Conservation (phyloP, 2,888 invertebrate genomes). For the Mimas tiliae region DNA sequence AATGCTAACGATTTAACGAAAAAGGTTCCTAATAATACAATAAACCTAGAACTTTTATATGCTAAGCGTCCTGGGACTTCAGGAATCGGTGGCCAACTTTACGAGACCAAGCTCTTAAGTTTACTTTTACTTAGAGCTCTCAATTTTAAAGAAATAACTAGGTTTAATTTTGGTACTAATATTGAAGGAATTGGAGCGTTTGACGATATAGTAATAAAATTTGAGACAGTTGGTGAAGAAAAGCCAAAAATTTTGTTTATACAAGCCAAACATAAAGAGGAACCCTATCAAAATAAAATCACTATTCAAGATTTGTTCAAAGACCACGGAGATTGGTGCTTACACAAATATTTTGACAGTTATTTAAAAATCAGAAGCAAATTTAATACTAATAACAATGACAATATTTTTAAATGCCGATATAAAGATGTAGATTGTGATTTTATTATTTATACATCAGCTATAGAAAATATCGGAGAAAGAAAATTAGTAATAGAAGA, state of each 20-base stretch:
- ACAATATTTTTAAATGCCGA: conserved; percentile 47
- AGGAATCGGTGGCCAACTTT: conserved; percentile 41
- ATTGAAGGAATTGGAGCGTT: conserved; percentile 51
- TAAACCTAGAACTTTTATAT: conserved; percentile 27
- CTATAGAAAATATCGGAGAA: conserved; percentile 42
- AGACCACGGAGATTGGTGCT: conserved; percentile 41
- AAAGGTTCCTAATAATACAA: background rate
- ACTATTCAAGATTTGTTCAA: conserved; percentile 43
- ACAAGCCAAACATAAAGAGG: conserved; percentile 48
- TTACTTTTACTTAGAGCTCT: conserved; percentile 39
- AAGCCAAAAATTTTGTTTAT: conserved; percentile 45
- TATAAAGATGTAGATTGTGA: conserved; percentile 44
- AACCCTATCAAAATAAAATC: conserved; percentile 44
- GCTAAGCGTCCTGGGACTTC: conserved; percentile 37
- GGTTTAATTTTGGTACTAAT: conserved; percentile 49
- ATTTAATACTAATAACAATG: conserved; percentile 38
- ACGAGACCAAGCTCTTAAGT: conserved; percentile 42
- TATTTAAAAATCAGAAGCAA: conserved; percentile 48
- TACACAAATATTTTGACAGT: conserved; percentile 51
- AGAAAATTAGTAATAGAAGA: conserved; percentile 34
- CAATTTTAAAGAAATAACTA: conserved; percentile 32
- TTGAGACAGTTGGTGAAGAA: conserved; percentile 34
- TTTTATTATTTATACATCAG: conserved; percentile 51
- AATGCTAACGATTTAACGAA: background rate
- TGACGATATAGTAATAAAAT: conserved; percentile 52